These are phyloP conservation scores for Cetonia aurata DNA, from an alignment of 2,888 invertebrate species.

Conservation along the genomic window DNA sequence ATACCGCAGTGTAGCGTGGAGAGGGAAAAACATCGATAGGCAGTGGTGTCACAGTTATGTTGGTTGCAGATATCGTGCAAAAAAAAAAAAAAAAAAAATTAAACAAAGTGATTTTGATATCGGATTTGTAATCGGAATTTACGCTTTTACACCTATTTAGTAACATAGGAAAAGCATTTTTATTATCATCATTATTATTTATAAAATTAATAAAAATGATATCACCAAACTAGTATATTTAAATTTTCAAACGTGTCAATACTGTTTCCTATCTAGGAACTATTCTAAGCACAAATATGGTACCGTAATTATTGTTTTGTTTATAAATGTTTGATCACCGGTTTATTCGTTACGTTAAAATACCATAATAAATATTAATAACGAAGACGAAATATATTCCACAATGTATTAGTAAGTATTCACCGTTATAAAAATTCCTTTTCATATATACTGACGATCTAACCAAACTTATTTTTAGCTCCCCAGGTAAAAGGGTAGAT, in stretches of 20 bases:
- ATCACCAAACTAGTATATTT: not conserved
- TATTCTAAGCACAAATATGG: not conserved
- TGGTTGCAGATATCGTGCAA: too few species aligned
- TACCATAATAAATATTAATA: not conserved
- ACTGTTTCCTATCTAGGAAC: not conserved
- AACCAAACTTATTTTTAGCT: slow-evolving; percentile 16
- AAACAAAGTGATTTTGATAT: too few species aligned
- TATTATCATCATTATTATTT: too few species aligned
- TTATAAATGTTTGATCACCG: slow-evolving; percentile 8
- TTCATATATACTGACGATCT: not conserved
- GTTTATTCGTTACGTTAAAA: not conserved
- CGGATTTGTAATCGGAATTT: too few species aligned
- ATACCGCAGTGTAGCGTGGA: slow-evolving; percentile 3
- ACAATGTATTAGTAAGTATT: slow-evolving; percentile 20
- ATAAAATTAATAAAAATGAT: too few species aligned
- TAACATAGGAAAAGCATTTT: too few species aligned
- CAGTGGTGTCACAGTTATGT: too few species aligned
- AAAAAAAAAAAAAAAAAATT: too few species aligned
- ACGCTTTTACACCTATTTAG: too few species aligned
- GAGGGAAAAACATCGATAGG: too few species aligned
- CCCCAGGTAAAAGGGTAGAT: slow-evolving; percentile 3
- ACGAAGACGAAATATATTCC: not conserved
- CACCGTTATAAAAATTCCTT: not conserved
- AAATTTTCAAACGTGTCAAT: not conserved
- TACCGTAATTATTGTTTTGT: slow-evolving; percentile 1